Evolutionary conservation across 2,113 vertebrate species (phyloP), one percentile per base, ranked within the genome.

Genomic region (Sciurus niger): DNA sequence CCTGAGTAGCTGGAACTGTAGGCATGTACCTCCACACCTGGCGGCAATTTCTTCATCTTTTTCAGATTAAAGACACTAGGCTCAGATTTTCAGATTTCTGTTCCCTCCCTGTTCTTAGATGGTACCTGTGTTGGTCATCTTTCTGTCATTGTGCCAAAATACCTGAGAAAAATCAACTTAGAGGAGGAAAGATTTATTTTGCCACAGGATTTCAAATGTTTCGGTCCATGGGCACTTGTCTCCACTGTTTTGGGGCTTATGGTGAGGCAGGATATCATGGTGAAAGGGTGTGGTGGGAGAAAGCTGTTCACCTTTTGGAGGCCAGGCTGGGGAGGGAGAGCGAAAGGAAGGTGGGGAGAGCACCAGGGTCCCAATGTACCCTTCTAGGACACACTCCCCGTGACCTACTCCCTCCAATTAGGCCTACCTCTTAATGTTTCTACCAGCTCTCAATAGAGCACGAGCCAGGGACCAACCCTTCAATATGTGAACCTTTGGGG

Each of bases 31-130:
- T 10, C 63, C 28, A 65, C 28, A 28, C 63, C 63, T 65, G 25
- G 63, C 9, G 25, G 63, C 9, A 65, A 65, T 30, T 65, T 65
- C 63, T 65, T 95, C 32, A 70, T n/a, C 32, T 8, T 13, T 40
- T 20, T 84, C 68, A 1, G 55, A 63, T 89, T 43, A 94, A 93
- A 30, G 60, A 28, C 22, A 25, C 20, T 63, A 63, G 67, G 10
- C 58, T 93, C 28, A 17, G 14, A 46, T 83, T 95, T 84, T 43
- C 28, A 79, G 55, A 55, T 94, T 92, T 95, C 24, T 87, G 30
- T 20, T 79, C 14, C 16, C 8, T 93, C 28, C 24, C 12, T 51
- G 2, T 80, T 85, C 79, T 30, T 70, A n/a, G 8, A 51, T 55
- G 28, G 28, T 32, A 51, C 8, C 60, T 63, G 24, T 24, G 9